Percentiles rank a stretch among this genome's conserved stretches.
These are phyloP conservation scores for Tolmerus cingulatus DNA, from an alignment of 2,888 invertebrate genomes.

Conservation along the genomic window DNA sequence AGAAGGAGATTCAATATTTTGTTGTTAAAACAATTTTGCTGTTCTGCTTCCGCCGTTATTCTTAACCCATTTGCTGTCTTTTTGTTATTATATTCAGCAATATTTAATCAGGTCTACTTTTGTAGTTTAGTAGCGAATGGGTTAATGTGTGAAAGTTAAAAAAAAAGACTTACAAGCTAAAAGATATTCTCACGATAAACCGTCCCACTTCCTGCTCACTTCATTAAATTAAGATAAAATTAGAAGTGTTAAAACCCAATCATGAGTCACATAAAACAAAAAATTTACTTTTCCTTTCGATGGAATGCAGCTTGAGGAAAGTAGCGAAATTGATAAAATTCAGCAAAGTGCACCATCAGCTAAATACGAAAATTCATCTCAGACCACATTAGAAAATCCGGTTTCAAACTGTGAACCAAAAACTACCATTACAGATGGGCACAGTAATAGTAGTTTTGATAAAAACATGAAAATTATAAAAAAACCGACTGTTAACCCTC, in stretches of 20 bases:
- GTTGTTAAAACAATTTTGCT: neutral
- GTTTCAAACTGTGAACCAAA: conserved; percentile 1
- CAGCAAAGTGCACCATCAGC: conserved; percentile 19
- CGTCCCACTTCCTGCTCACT: neutral
- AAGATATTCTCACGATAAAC: conserved; percentile 7
- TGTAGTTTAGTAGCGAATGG: no score
- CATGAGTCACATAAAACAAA: neutral
- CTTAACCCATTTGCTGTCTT: neutral
- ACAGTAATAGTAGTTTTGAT: conserved; percentile 1
- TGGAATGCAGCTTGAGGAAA: conserved; percentile 47
- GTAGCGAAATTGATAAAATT: neutral
- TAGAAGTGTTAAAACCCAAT: neutral
- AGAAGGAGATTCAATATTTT: neutral
- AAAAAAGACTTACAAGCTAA: neutral
- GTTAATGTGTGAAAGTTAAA: neutral
- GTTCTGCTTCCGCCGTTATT: neutral
- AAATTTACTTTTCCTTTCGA: conserved; percentile 14
- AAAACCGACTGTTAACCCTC: neutral
- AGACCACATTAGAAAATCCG: neutral
- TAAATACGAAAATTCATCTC: conserved; percentile 4
- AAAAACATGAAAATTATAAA: neutral
- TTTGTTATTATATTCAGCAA: no score
- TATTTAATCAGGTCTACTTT: no score
- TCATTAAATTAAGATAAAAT: neutral
- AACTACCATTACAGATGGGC: neutral